These are phyloP conservation scores for Aporrectodea caliginosa DNA, from an alignment of 1,140 invertebrate genomes.

Conservation along the genomic window DNA sequence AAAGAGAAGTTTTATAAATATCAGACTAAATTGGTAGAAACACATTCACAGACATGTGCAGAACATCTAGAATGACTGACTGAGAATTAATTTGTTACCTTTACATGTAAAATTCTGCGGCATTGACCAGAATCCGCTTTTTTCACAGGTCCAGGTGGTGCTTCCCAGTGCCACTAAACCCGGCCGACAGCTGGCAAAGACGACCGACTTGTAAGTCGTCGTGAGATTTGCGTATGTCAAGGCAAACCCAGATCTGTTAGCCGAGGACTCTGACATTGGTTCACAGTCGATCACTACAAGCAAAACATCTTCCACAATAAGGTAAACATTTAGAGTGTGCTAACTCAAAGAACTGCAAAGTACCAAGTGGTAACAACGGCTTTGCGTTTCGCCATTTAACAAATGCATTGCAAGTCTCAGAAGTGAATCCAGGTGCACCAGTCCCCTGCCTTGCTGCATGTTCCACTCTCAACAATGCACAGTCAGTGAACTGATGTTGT, in stretches of 20 bases:
- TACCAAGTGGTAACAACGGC: neutral
- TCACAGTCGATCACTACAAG: slow-evolving; percentile 38
- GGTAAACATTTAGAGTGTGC: neutral
- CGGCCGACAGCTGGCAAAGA: slow-evolving; percentile 32
- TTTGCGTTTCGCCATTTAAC: too few species aligned
- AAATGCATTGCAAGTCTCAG: neutral
- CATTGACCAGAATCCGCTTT: slow-evolving; percentile 36
- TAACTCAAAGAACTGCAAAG: neutral
- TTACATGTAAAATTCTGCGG: slow-evolving; percentile 35
- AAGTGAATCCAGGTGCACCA: neutral
- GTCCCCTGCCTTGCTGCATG: neutral
- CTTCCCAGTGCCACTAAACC: slow-evolving; percentile 38
- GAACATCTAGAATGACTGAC: neutral
- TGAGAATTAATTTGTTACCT: slow-evolving; percentile 31
- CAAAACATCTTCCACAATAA: neutral
- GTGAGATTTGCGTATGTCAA: slow-evolving; percentile 35
- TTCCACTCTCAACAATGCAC: too few species aligned
- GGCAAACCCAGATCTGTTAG: slow-evolving; percentile 5
- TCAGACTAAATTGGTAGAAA: neutral
- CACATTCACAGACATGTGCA: neutral
- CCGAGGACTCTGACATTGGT: slow-evolving; percentile 24
- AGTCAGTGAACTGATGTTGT: neutral
- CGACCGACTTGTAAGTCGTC: slow-evolving; percentile 35
- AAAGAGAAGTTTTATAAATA: neutral
- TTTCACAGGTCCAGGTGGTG: slow-evolving; percentile 33